Evolutionary conservation across 2,113 vertebrate genomes (phyloP).

Genomic region (Phalacrocorax pelagicus): DNA sequence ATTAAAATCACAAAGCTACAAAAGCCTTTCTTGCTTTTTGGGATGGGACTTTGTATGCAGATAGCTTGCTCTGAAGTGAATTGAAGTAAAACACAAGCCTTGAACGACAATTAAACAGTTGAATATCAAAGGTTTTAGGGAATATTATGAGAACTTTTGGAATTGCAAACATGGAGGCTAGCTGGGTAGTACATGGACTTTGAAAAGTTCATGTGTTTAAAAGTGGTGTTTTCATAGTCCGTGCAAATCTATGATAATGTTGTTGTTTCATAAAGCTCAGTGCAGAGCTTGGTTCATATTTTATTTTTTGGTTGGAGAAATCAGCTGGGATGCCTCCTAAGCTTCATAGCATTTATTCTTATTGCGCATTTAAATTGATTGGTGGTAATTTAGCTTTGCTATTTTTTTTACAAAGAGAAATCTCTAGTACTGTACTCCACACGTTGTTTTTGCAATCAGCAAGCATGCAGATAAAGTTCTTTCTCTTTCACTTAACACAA

Average conservation of each 20-base stretch:
- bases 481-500: constrained; percentile 62
- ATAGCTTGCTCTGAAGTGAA: neutral
- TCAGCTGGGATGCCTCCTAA: neutral
- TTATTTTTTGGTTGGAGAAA: neutral
- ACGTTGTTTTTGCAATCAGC: neutral
- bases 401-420: neutral
- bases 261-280: neutral
- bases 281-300: neutral
- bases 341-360: neutral
- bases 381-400: neutral
- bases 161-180: neutral
- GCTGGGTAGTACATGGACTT: neutral
- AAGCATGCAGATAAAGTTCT: constrained; percentile 49
- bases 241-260: neutral
- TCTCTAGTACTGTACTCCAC: neutral
- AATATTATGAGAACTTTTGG: neutral
- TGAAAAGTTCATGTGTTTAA: neutral
- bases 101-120: neutral
- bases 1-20: neutral
- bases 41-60: neutral
- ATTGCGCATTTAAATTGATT: neutral
- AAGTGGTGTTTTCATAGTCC: neutral
- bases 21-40: neutral
- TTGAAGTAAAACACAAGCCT: neutral
- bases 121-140: neutral